Base-by-base conservation (phyloP, 2,113 vertebrate genomes). In the Piaya cayana region DNA sequence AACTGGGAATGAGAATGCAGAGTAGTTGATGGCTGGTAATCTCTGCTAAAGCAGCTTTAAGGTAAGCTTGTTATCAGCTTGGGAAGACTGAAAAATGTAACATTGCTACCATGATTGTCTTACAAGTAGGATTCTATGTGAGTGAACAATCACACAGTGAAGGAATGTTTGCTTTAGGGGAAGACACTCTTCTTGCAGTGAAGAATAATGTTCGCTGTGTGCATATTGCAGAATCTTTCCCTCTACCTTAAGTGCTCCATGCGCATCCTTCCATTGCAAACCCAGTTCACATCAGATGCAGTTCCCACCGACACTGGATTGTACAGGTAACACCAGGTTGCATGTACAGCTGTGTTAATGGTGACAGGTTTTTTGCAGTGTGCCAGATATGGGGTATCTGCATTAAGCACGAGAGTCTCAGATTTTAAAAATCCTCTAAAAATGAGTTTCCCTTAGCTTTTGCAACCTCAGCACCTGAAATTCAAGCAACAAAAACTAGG, bases 401-500 rank as follows among this genome's bases (percentile, higher is more conserved):
- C 25, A 5, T 29, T 30, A 25, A 39, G 45, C 32, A 49, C 45
- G 25, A 49, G 39, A 43, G 30, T 15, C 27, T 79, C 37, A 43
- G 11, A 26, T 39, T 65, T 75, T 26, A 13, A 60, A 80, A 67
- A 16, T 17, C 52, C 36, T 39, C 56, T 60, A 49, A 69, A 88
- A 88, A 32, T 19, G 7, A 49, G 23, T 37, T 67, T 82, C 42
- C 75, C 55, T 32, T 16, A 8, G 14, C 43, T 88, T 86, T 75
- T 86, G 88, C 88, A 95, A 18, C 60, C 77, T 92, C 65, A 86
- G 92, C 88, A 89, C 81, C 85, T 82, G 88, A 65, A 70, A 63
- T 37, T 34, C 20, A 15, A 81, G 64, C 68, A 91, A 93, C 94
- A 95, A 95, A 95, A 93, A 30, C 49, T 92, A 92, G 89, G 92